Base-by-base conservation (phyloP, 2,797 vertebrate species). In the Sebastes iracundus region DNA sequence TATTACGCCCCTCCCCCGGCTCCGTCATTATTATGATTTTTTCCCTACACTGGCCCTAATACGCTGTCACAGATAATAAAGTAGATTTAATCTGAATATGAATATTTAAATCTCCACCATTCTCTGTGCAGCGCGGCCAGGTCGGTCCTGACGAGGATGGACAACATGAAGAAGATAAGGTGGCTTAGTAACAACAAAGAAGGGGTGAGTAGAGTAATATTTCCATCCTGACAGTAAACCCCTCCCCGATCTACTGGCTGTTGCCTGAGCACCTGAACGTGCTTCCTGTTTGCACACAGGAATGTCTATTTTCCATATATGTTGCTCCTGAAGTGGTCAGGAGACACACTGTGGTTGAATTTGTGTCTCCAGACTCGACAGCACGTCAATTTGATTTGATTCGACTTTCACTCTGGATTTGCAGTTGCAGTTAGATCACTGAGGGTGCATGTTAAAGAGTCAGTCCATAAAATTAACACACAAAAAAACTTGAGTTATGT, bases 81-180 rank as follows among this genome's bases (percentile, higher is more conserved):
- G 38, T 22, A 5, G 28, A 16, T 25, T 18, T 35, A 35, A 35
- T 35, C 6, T 35, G 72, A 55, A 20, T 7, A 25, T 33, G 3
- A 60, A 22, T 14, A 7, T 25, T 35, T 6, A 2, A 25, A 22
- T 32, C 18, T 14, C 4, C 12, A 0, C 53, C 38, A 25, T 33
- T 72, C 16, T 64, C 6, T 85, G 25, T 56, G 59, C 82, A 91
- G 84, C 27, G 0, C 25, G 2, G 5, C 59, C 6, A 8, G 74
- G 14, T 65, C 65, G 1, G 71, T 42, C 61, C 72, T 79, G 46
- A 87, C 83, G 67, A 77, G 25, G 11, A 60, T 60, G 55, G 65
- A 66, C 76, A 58, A 14, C 42, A 27, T 82, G 65, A 89, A 80
- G 86, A 85, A 35, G 33, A 90, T 68, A 71, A 82, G 35, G 33